Base-by-base conservation (phyloP, 2,888 invertebrate species). In the Lissonota sp. region DNA sequence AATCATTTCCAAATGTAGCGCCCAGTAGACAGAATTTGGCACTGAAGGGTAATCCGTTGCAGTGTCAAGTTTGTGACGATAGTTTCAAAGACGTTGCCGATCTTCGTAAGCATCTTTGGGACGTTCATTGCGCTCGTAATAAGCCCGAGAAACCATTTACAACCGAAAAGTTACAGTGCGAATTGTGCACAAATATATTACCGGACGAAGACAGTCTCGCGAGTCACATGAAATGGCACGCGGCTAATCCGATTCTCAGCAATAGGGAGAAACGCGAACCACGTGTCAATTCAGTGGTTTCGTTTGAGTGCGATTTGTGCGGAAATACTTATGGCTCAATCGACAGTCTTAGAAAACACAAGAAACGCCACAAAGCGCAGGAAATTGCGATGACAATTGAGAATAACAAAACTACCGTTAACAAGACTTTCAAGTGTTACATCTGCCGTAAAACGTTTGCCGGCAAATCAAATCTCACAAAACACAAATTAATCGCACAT, bases 291-390 rank as follows among this genome's bases (percentile, higher is more conserved):
- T 88, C 88, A 58, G 8, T 8, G 44, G 8, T 26, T 57, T 5
- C 44, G 49, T 90, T 71, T 26, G 44, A 79, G 93, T 96, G 95
- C 88, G 95, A 95, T 80, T 93, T 94, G 60, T 96, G 96, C 84
- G 95, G 95, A n/a, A 94, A 95, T 88, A 94, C 93, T 84, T 95
- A 94, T 86, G 94, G 94, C 91, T 94, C 94, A 82, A 93, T 93
- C 85, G 94, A 94, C 87, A 94, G 94, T 83, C 92, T 95, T 71
- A 93, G 93, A 84, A 93, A 94, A 75, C 95, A 95, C 89, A 94
- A 94, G 78, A 94, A 94, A 84, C 93, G 95, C 0, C 92, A 92
- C 71, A 91, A 90, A 55, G 80, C 12, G 7, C 82, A 4, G 85
- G 82, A 0, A 77, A 75, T 4, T 62, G 79, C 0, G 80, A 85